Conservation (phyloP, 2,113 vertebrate genomes). For the Antennarius striatus region DNA sequence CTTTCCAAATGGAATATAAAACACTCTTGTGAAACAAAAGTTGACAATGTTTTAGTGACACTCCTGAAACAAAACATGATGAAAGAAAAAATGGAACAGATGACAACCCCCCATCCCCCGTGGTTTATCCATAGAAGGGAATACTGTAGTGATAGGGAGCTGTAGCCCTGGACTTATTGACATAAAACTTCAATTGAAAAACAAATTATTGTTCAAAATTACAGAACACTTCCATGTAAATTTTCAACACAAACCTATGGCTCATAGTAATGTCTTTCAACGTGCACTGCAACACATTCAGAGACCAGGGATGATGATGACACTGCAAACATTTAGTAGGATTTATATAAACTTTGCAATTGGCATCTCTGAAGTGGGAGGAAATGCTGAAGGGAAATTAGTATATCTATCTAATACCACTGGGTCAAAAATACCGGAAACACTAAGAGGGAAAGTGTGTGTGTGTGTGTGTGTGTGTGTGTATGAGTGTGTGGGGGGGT, state of each 20-base stretch:
- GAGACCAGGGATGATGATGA: not conserved
- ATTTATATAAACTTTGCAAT: slow-evolving; percentile 42
- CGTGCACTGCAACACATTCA: not conserved
- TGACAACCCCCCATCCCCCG: too few species aligned
- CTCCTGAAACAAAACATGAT: too few species aligned
- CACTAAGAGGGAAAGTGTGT: slow-evolving; percentile 22
- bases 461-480: slow-evolving; percentile 12
- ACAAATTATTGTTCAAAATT: not conserved
- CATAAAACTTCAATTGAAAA: not conserved
- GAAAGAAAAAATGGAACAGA: too few species aligned
- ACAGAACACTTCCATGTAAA: not conserved
- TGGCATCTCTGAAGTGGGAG: slow-evolving; percentile 9
- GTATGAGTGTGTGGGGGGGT: slow-evolving; percentile 12
- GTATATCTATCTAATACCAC: slow-evolving; percentile 40
- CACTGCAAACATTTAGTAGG: not conserved
- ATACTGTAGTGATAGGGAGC: too few species aligned
- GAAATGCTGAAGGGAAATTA: slow-evolving; percentile 49
- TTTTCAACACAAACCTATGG: not conserved
- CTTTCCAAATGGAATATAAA: too few species aligned
- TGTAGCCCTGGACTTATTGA: not conserved
- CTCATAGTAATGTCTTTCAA: too few species aligned
- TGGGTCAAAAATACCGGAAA: slow-evolving; percentile 62
- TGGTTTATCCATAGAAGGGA: too few species aligned
- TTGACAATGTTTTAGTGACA: too few species aligned
- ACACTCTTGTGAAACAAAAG: too few species aligned